These are phyloP conservation scores for Apodemus speciosus DNA, from an alignment of 2,113 vertebrate genomes.

Conservation along the genomic window DNA sequence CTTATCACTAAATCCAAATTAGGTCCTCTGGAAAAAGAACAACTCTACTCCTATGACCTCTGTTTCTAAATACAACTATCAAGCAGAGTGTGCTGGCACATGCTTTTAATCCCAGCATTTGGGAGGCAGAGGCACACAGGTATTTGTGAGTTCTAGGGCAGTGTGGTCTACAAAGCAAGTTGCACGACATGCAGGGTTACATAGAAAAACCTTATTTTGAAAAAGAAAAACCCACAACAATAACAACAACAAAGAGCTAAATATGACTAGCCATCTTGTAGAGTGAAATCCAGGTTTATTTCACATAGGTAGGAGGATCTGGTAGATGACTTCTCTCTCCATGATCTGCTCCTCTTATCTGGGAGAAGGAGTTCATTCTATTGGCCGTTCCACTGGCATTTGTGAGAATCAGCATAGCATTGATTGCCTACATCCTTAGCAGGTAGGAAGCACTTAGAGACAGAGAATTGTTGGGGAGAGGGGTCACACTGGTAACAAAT, in stretches of 20 bases:
- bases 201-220: not conserved
- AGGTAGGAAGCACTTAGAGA: not conserved
- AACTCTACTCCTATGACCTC: not conserved
- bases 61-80: not conserved
- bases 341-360: not conserved
- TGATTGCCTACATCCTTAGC: not conserved
- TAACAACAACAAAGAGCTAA: not conserved
- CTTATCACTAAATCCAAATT: not conserved
- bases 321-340: not conserved
- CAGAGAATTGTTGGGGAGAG: not conserved
- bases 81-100: not conserved
- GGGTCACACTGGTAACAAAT: not conserved
- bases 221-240: not conserved
- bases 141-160: not conserved
- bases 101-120: not conserved
- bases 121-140: not conserved
- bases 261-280: not conserved
- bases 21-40: not conserved
- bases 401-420: not conserved
- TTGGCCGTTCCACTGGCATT: not conserved
- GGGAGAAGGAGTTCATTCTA: not conserved
- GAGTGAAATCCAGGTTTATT: slow-evolving; percentile 12
- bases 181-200: not conserved
- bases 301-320: not conserved
- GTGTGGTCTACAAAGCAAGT: not conserved